Conservation (phyloP, 2,113 vertebrate genomes). For the Propithecus coquereli region DNA sequence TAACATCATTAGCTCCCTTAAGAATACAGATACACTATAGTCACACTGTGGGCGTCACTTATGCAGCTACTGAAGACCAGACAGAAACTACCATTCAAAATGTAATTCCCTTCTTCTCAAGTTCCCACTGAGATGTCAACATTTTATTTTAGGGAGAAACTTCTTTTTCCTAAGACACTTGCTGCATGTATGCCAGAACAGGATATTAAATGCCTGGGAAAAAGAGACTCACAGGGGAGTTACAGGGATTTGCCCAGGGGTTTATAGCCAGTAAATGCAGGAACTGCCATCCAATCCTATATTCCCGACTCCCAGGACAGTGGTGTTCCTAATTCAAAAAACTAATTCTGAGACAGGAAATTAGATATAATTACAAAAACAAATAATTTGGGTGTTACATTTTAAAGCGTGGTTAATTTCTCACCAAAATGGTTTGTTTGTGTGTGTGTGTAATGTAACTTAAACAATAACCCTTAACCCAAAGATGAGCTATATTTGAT, state of each 20-base stretch:
- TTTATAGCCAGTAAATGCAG: not conserved
- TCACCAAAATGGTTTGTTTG: not conserved
- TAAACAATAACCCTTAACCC: constrained; percentile 70
- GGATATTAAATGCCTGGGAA: not conserved
- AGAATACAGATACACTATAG: not conserved
- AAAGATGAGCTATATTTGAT: constrained; percentile 63
- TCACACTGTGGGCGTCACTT: not conserved
- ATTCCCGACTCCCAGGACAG: not conserved
- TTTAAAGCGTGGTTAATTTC: constrained; percentile 56
- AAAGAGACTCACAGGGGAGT: not conserved
- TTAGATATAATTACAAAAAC: not conserved
- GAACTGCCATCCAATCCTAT: not conserved
- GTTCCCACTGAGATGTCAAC: not conserved
- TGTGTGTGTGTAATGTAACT: constrained; percentile 47
- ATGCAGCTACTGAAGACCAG: not conserved
- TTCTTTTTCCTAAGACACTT: not conserved
- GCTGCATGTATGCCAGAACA: not conserved
- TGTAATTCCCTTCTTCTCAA: not conserved
- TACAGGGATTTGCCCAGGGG: not conserved
- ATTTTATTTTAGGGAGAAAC: not conserved
- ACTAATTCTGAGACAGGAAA: not conserved
- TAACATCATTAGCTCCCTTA: not conserved
- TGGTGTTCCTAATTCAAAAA: not conserved
- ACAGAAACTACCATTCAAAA: not conserved
- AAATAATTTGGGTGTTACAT: constrained; percentile 50